These are phyloP conservation scores for Platynereis dumerilii DNA, from an alignment of 2,888 invertebrate genomes.

Conservation along the genomic window DNA sequence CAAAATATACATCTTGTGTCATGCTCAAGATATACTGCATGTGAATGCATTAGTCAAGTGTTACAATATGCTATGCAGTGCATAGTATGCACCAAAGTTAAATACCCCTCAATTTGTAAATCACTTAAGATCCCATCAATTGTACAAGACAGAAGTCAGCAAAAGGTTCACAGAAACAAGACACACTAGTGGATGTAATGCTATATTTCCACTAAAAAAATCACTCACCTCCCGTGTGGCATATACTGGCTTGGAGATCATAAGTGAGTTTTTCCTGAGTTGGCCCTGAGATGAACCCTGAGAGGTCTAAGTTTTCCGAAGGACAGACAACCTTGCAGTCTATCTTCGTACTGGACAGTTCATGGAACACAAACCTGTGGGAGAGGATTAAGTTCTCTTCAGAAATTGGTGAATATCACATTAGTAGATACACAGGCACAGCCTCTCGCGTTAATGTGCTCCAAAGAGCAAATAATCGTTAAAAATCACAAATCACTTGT, in stretches of 20 bases:
- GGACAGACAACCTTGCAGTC: slow-evolving; percentile 72
- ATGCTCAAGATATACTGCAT: too few relatives aligned
- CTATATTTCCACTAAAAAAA: too few relatives aligned
- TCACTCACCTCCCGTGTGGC: slow-evolving; percentile 72
- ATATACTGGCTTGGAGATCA: slow-evolving; percentile 71
- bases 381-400: too few relatives aligned
- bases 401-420: too few relatives aligned
- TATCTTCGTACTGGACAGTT: slow-evolving; percentile 70
- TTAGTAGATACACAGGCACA: neutral
- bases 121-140: neutral
- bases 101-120: neutral
- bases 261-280: slow-evolving; percentile 64
- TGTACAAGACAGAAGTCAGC: neutral
- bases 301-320: slow-evolving; percentile 68
- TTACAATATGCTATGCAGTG: too few relatives aligned
- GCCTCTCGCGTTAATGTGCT: neutral
- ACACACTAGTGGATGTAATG: neutral
- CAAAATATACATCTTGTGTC: too few relatives aligned
- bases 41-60: too few relatives aligned
- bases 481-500: neutral
- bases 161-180: neutral
- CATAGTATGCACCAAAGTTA: neutral
- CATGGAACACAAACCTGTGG: slow-evolving; percentile 71
- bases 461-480: neutral
- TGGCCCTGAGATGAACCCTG: slow-evolving; percentile 64